Evolutionary conservation across 2,797 vertebrate genomes (phyloP), one percentile per base, ranked within the genome.

Genomic region (Cirrhinus molitorella): DNA sequence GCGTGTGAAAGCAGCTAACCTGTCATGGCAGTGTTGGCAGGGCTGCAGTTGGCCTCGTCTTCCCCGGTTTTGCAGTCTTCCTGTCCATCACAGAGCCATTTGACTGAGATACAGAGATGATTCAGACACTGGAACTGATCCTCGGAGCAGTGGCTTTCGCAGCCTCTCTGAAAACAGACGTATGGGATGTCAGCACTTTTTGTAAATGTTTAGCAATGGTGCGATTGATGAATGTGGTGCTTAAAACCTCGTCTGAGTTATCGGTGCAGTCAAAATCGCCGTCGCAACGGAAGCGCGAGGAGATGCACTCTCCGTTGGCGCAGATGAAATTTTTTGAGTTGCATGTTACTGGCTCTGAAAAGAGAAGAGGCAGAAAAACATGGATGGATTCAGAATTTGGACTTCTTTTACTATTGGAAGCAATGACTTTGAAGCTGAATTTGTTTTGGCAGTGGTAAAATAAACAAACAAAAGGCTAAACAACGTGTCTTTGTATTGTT

Each of bases 231-330:
- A 37, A 40, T 57, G 40, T 47, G 80, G 59, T 53, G 34, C 28
- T 19, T 28, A 25, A 47, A 93, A 97, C 96, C 95, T 97, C 96
- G 73, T 97, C 96, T 7, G 96, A 96, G 67, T 95, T 95, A 59
- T 97, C 96, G 19, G 94, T 93, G 90, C 96, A 97, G 89, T 97
- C 96, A 59, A 93, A 95, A 89, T 97, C 96, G 34, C 96, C 96
- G 47, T 97, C 96, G 85, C 96, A 97, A 91, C 95, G 96, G 88
- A 96, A 96, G 47, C 95, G 94, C 4, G 96, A 94, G 10, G 96
- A 95, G 83, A 97, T 91, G 77, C 96, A 97, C 72, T 96, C 96
- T 72, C 96, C 96, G 12, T 95, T 97, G 80, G 94, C 92, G 84
- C 96, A 97, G n/a, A 95, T 94, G 55, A 97, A 96, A 59, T 97